A percentile compares a stretch with the other conserved stretches of the same genome.
Evolutionary conservation across 2,113 vertebrate genomes (phyloP).

Genomic region (Crotophaga sulcirostris): DNA sequence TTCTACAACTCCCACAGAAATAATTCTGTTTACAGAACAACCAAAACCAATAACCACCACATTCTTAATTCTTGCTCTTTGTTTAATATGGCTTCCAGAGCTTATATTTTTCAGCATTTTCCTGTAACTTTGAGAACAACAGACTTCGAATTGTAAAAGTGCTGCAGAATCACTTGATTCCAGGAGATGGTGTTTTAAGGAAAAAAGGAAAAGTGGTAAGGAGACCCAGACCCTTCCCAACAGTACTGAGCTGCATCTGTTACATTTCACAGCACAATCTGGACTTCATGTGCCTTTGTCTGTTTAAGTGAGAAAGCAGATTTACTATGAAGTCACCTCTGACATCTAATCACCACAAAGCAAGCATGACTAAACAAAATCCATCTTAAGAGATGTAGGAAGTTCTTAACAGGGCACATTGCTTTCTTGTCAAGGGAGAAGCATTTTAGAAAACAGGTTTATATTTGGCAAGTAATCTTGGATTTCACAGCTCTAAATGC

Average conservation of each 20-base stretch:
- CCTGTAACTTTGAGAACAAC: not conserved
- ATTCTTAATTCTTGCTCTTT: not conserved
- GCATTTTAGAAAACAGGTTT: not conserved
- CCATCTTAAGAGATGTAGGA: not conserved
- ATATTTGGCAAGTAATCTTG: not conserved
- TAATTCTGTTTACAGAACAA: not conserved
- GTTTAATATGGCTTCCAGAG: not conserved
- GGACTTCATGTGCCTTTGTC: not conserved
- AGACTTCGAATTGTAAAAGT: not conserved
- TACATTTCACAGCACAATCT: not conserved
- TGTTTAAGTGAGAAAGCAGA: not conserved
- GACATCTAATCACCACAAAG: not conserved
- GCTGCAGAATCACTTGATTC: not conserved
- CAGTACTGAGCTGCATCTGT: not conserved
- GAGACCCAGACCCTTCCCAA: not conserved
- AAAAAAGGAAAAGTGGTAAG: not conserved
- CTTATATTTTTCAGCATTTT: not conserved
- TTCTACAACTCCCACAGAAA: not conserved
- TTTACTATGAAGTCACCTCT: not conserved
- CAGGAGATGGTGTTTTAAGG: not conserved
- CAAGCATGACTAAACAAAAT: not conserved
- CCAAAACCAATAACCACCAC: not conserved
- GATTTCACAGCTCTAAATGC: conserved; percentile 47
- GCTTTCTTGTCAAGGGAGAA: not conserved
- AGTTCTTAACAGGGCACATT: not conserved